These are phyloP conservation scores for Norana najaformis DNA, from an alignment of 2,888 invertebrate species.

Conservation along the genomic window DNA sequence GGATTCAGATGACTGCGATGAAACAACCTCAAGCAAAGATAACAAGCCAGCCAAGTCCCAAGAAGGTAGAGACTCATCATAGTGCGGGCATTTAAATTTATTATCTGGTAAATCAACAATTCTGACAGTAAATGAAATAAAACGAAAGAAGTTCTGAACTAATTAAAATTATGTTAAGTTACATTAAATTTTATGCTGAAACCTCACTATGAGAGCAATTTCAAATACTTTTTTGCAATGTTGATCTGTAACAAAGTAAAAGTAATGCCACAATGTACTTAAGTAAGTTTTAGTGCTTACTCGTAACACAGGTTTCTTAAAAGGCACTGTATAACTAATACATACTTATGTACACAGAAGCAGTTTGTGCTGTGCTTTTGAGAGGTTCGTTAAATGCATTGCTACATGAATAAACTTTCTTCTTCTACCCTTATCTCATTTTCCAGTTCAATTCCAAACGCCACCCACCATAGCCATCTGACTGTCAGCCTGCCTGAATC, in stretches of 20 bases:
- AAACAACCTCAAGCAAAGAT: background rate
- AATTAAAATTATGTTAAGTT: no score
- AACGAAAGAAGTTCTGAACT: no score
- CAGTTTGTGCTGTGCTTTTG: background rate
- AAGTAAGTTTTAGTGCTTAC: background rate
- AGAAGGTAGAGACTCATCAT: background rate
- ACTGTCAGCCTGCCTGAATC: no score
- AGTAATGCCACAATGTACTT: background rate
- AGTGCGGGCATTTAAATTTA: no score
- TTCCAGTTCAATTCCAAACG: no score
- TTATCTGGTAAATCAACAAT: no score
- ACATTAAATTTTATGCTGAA: no score
- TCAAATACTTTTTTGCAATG: background rate
- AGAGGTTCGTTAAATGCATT: background rate
- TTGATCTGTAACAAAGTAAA: background rate
- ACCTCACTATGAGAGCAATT: background rate
- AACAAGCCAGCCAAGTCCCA: background rate
- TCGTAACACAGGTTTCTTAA: background rate
- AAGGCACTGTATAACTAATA: background rate
- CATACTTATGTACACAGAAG: background rate
- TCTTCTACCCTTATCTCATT: no score
- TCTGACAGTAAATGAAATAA: no score
- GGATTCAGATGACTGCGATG: slow-evolving; percentile 33
- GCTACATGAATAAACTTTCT: background rate
- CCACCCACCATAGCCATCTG: no score